These are phyloP conservation scores for Hofmannophila pseudospretella DNA, from an alignment of 2,888 invertebrate species.

Conservation along the genomic window DNA sequence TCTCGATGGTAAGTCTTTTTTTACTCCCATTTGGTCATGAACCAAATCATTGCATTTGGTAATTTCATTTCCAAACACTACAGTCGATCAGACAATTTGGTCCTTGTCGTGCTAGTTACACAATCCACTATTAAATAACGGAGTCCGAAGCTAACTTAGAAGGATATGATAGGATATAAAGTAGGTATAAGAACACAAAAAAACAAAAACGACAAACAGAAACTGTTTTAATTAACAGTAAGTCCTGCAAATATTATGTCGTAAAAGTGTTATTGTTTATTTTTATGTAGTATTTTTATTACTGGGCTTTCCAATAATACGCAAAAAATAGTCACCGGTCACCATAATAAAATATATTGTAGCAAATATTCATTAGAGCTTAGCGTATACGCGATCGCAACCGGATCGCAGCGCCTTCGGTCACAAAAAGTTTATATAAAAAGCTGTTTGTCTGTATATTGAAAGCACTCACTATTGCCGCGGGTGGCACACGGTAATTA, in stretches of 20 bases:
- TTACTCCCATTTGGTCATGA: too few species aligned
- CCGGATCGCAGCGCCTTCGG: conserved; percentile 28
- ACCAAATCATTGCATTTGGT: too few species aligned
- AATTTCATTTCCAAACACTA: too few species aligned
- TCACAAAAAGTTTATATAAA: conserved; percentile 26
- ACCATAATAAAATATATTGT: conserved; percentile 27
- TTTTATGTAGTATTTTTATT: conserved; percentile 18
- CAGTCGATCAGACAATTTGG: too few species aligned
- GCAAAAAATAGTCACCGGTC: conserved; percentile 33
- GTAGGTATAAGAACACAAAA: too few species aligned
- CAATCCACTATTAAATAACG: too few species aligned
- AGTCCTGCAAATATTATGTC: background rate
- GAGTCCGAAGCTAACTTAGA: too few species aligned
- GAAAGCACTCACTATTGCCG: conserved; percentile 29
- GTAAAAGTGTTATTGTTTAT: conserved; percentile 31
- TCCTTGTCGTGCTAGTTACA: too few species aligned
- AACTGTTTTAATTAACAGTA: conserved; percentile 4
- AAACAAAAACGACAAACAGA: too few species aligned
- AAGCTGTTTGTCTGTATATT: conserved; percentile 22
- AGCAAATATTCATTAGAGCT: conserved; percentile 51
- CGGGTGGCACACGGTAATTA: conserved; percentile 39
- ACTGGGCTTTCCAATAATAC: conserved; percentile 15
- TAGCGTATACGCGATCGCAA: conserved; percentile 29
- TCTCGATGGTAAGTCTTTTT: too few species aligned
- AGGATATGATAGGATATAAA: too few species aligned